A percentile compares a stretch with the other conserved stretches of the same genome.
Conservation (phyloP, 2,113 vertebrate genomes). For the Cyanoliseus patagonus region DNA sequence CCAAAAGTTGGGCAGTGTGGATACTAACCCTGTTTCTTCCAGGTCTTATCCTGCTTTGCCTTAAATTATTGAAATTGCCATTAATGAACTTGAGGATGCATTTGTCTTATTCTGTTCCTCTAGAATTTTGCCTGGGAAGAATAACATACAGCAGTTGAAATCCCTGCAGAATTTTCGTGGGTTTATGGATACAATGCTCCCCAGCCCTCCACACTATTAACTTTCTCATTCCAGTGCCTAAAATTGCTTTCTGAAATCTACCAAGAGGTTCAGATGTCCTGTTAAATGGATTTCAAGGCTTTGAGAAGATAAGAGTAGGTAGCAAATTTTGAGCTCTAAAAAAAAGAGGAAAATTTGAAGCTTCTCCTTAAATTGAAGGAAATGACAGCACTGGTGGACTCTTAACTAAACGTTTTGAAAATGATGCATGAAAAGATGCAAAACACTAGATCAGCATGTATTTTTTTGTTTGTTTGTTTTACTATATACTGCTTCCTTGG, state of each 20-base stretch:
- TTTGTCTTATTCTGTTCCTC: background rate
- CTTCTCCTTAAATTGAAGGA: background rate
- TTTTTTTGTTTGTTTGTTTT: background rate
- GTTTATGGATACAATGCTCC: background rate
- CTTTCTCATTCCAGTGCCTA: slow-evolving; percentile 57
- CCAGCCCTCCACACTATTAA: background rate
- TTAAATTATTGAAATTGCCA: background rate
- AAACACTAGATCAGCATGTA: background rate
- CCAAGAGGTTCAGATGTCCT: slow-evolving; percentile 14
- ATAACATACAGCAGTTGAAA: background rate
- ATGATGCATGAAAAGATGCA: background rate
- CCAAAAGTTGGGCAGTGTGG: background rate
- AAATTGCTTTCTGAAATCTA: slow-evolving; percentile 63
- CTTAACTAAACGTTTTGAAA: background rate
- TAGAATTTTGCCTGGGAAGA: slow-evolving; percentile 27
- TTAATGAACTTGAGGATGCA: background rate
- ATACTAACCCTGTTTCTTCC: background rate
- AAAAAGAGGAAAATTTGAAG: background rate
- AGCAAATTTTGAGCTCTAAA: background rate
- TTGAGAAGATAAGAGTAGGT: slow-evolving; percentile 10
- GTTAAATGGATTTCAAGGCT: slow-evolving; percentile 51
- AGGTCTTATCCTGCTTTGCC: background rate
- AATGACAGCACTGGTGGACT: background rate
- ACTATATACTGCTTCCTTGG: background rate
- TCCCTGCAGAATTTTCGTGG: background rate